Evolutionary conservation across 2,113 vertebrate genomes (phyloP), one percentile per base, ranked within the genome.

Genomic region (Zingel zingel): DNA sequence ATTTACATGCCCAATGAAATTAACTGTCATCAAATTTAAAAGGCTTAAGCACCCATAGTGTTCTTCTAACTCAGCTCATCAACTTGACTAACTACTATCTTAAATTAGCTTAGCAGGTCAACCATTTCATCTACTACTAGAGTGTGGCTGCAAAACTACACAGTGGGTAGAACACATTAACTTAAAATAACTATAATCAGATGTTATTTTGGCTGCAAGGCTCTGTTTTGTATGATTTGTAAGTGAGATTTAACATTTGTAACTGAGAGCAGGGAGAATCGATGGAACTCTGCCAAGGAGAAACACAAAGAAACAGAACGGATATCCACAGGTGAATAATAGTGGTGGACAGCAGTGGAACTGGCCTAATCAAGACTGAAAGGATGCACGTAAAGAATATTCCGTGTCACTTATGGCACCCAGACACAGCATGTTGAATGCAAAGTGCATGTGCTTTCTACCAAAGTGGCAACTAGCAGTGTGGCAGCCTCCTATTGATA

Each of bases 31-130:
- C 13, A n/a, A 10, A 79, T 58, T 16, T 64, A 21, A 50, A 56
- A 5, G 2, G 6, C 51, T 23, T 5, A 8, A 54, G 33, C 33
- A 33, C 33, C 33, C 33, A 33, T 39, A 39, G 9, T 39, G 39
- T 39, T 39, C 39, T 39, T 39, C 39, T 39, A 39, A 39, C 39
- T 39, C 39, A 39, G 39, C 39, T 39, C 39, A 39, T 39, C 39
- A 9, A 39, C 39, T 39, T 39, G 39, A 39, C 39, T 39, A 39
- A 39, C 39, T 39, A 39, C 8, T 10, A 39, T 39, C 16, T 43
- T 68, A 47, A 75, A 70, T 70, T 63, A 74, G 15, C n/a, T 36
- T 27, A 14, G 73, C 25, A 73, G 23, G 21, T 9, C 54, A 78
- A 39, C 13, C 66, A 54, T 6, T 43, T 30, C 18, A 23, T 27